Base-by-base conservation (phyloP, 2,888 invertebrate species). In the Lasioglossum leucozonium region DNA sequence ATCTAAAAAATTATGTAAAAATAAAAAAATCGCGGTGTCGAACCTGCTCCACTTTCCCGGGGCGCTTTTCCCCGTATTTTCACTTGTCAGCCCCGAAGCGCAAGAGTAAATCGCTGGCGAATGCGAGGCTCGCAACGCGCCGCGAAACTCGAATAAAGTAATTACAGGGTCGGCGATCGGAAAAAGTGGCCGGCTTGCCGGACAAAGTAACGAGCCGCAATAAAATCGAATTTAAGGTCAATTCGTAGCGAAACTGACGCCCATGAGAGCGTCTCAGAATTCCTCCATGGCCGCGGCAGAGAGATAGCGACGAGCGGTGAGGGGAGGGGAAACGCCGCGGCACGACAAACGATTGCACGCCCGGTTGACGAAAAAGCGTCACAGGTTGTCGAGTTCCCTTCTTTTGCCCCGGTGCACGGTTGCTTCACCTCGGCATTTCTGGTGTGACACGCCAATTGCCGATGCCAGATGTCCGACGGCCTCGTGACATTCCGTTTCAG, bases 401-500 rank as follows among this genome's bases (percentile, higher is more conserved):
- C 87, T 90, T 88, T 84, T 73, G 40, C 65, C 75, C 65, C 75
- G 37, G 67, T 40, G 67, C 37, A 69, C 79, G 65, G 88, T 82
- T 80, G 79, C 81, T 71, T 72, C 80, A 73, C 72, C 77, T 72
- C 73, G 89, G 88, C 80, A 91, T 91, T 91, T 89, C 86, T 88
- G 81, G 87, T 84, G 87, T 86, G 91, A 90, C 90, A 91, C 88
- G 90, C 85, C 92, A 91, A 92, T 92, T 91, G 89, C 81, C 82
- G 74, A 67, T 85, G 87, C 86, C 92, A 91, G 90, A 91, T 91
- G 91, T 87, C 87, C 76, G 87, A 90, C 79, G 87, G 40, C 51
- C 78, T 81, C 80, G 79, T 77, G 84, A 79, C 91, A 90, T 91
- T 91, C 90, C 91, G 81, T 79, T 73, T 84, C 84, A 69, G 89